Percentiles rank a stretch among this genome's conserved stretches.
Evolutionary conservation across 2,797 vertebrate genomes (phyloP).

Genomic region (Eremophila alpestris): DNA sequence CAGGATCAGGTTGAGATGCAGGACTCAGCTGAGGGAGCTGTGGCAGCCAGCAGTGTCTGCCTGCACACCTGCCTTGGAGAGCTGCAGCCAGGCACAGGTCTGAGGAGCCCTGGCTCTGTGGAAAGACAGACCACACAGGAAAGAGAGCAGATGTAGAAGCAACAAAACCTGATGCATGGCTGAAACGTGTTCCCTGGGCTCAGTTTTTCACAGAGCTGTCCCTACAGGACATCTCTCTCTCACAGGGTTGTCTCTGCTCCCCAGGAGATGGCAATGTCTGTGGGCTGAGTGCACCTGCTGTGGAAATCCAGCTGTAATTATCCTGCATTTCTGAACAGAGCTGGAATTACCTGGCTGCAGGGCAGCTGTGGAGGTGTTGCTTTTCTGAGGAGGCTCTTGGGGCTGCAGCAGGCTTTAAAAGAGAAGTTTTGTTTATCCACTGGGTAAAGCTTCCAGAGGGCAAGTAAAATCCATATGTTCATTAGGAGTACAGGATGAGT

Average conservation of each 20-base stretch:
- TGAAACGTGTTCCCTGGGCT: not conserved
- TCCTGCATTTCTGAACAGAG: not conserved
- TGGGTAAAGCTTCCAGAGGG: not conserved
- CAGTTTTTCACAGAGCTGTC: not conserved
- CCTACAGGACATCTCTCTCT: not conserved
- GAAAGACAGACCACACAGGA: not conserved
- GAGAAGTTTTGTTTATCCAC: not conserved
- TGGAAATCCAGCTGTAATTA: slow-evolving; percentile 6
- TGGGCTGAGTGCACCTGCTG: not conserved
- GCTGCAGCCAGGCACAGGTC: not conserved
- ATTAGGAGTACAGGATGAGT: not conserved
- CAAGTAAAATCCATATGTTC: not conserved
- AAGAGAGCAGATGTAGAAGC: not conserved
- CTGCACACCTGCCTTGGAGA: not conserved
- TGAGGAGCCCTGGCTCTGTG: not conserved
- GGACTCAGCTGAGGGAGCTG: fast-evolving
- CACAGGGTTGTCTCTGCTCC: not conserved
- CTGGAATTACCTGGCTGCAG: not conserved
- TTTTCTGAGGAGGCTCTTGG: not conserved
- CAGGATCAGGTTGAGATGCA: not conserved
- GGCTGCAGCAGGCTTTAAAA: not conserved
- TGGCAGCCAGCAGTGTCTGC: not conserved
- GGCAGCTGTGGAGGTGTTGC: not conserved
- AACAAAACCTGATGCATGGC: fast-evolving
- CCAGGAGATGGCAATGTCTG: not conserved